These are phyloP conservation scores for Ceraclea dissimilis DNA, from an alignment of 2,888 invertebrate species.

Conservation along the genomic window DNA sequence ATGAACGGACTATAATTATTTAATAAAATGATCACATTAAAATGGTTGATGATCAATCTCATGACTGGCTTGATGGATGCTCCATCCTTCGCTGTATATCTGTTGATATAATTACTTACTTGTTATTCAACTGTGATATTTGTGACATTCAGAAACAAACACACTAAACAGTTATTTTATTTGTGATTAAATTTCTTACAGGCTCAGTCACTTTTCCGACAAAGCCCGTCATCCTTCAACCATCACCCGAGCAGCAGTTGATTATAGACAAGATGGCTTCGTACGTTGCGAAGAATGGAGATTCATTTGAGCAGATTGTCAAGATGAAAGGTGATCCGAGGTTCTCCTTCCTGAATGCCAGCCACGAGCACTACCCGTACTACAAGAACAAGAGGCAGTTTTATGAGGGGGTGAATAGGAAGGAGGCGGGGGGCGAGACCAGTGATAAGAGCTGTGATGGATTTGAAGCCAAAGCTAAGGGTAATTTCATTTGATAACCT, in stretches of 20 bases:
- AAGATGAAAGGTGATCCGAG: constrained; percentile 76
- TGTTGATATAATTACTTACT: no score
- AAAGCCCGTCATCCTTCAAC: constrained; percentile 38
- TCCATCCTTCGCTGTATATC: no score
- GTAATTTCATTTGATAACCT: background rate
- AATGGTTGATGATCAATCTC: no score
- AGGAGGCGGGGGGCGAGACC: constrained; percentile 4
- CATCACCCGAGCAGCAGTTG: constrained; percentile 74
- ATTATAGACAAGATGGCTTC: constrained; percentile 96
- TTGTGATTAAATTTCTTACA: background rate
- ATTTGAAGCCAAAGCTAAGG: constrained; percentile 5
- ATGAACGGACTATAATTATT: no score
- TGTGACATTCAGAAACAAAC: no score
- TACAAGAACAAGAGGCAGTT: constrained; percentile 52
- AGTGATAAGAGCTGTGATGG: constrained; percentile 4
- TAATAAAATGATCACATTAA: no score
- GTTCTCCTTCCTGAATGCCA: constrained; percentile 77
- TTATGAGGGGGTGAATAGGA: constrained; percentile 16
- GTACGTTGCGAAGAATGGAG: constrained; percentile 93
- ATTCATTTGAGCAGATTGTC: constrained; percentile 84
- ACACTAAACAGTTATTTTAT: no score
- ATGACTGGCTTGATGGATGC: no score
- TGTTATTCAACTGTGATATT: no score
- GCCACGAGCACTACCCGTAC: constrained; percentile 71
- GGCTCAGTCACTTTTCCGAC: background rate